Conservation (phyloP, 2,888 invertebrate species). For the Parnassius glacialis region DNA sequence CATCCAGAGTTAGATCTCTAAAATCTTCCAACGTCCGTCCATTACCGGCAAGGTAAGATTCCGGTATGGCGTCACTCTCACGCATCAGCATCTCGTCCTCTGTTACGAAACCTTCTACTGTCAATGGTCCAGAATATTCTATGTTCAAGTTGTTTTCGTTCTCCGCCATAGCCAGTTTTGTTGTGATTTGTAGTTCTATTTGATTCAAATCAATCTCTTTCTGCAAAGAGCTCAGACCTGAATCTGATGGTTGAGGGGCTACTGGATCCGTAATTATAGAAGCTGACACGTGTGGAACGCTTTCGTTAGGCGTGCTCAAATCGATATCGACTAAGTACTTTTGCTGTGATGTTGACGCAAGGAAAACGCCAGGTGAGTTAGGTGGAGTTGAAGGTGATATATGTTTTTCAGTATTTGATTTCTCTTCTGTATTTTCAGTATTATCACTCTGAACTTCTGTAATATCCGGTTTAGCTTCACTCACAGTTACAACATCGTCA, state of each 20-base stretch:
- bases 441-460: slow-evolving; percentile 42
- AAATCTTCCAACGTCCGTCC: slow-evolving; percentile 73
- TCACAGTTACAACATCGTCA: slow-evolving; percentile 53
- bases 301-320: slow-evolving; percentile 39
- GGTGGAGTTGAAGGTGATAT: slow-evolving; percentile 70
- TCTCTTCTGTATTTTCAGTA: slow-evolving; percentile 52
- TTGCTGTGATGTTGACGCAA: slow-evolving; percentile 62
- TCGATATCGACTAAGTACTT: slow-evolving; percentile 67
- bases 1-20: slow-evolving; percentile 83
- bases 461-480: slow-evolving; percentile 47
- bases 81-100: slow-evolving; percentile 46
- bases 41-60: slow-evolving; percentile 70
- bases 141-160: slow-evolving; percentile 78
- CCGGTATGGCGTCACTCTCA: slow-evolving; percentile 53
- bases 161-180: slow-evolving; percentile 74
- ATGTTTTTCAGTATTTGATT: slow-evolving; percentile 59
- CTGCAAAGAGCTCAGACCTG: slow-evolving; percentile 39
- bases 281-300: slow-evolving; percentile 31
- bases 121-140: slow-evolving; percentile 70
- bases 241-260: slow-evolving; percentile 31
- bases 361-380: slow-evolving; percentile 67
- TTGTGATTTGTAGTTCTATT: slow-evolving; percentile 71
- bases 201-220: slow-evolving; percentile 65
- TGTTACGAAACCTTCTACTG: slow-evolving; percentile 54
- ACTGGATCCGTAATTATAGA: slow-evolving; percentile 22